phyloP scores from a whole-genome alignment of 2,888 invertebrate genomes.

The Eustalomyia histrio region DNA sequence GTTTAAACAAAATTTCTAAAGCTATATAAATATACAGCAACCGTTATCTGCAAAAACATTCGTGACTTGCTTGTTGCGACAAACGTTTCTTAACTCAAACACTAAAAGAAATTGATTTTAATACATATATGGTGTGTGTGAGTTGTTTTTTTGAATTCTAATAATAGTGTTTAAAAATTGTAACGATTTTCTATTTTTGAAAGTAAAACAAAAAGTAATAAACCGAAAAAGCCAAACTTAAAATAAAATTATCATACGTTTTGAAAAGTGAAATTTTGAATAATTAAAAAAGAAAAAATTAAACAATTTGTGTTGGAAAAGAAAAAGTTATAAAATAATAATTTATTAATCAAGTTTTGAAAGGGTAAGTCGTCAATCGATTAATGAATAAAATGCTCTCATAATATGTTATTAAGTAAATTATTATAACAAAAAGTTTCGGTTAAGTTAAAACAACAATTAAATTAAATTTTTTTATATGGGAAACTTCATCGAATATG shows the following conservation, averaged over 20 bases:
- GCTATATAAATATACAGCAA: slow-evolving; percentile 56
- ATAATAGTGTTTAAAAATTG: neutral
- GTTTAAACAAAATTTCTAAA: slow-evolving; percentile 4
- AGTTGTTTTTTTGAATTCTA: neutral
- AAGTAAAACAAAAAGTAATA: neutral
- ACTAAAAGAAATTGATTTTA: slow-evolving; percentile 9
- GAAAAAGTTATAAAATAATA: neutral
- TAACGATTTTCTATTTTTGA: slow-evolving; percentile 28
- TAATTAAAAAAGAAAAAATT: neutral
- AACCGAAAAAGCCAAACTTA: neutral
- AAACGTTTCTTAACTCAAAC: slow-evolving; percentile 50
- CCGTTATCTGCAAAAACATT: slow-evolving; percentile 45
- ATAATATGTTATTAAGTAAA: too few species aligned
- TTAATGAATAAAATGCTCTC: too few species aligned
- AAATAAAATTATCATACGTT: neutral
- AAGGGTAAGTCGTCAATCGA: neutral
- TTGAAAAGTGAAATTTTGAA: neutral
- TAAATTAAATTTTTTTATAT: too few species aligned
- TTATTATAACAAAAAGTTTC: too few species aligned
- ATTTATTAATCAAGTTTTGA: neutral
- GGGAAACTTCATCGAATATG: too few species aligned
- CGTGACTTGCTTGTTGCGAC: slow-evolving; percentile 57
- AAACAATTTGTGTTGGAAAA: neutral
- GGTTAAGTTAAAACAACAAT: too few species aligned
- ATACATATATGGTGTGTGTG: neutral